Evolutionary conservation across 2,113 vertebrate species (phyloP), one percentile per base, ranked within the genome.

Genomic region (Tympanuchus pallidicinctus): DNA sequence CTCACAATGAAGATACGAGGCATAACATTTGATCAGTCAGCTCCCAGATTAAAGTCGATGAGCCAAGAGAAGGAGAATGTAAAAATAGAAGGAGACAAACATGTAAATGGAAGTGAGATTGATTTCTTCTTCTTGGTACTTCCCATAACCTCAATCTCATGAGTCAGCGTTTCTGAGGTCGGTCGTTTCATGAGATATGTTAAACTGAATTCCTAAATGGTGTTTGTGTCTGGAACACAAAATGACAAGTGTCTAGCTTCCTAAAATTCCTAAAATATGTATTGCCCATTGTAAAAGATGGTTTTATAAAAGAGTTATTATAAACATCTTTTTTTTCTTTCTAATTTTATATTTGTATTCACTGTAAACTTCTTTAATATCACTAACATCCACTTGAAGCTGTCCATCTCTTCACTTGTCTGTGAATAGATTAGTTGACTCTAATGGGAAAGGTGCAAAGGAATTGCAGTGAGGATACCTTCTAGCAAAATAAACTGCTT

Each of bases 21-120:
- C 47, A 8, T 11, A 80, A 13, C 18, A 24, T 72, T 94, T 8
- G 8, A 76, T 89, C n/a, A 40, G 34, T 76, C 38, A 76, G 54
- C 59, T 78, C 63, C 47, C 40, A 67, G 42, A 86, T 90, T 70
- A 90, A 90, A 94, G 61, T 72, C 61, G 91, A 25, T 92, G 89
- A 87, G 84, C 78, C 65, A 79, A 73, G 81, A 90, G 71, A 86
- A 81, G 28, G 22, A 67, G 30, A 54, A 65, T 40, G 28, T 75
- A 70, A 92, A 95, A 75, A 81, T 2, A 76, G 79, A 28, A 48
- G 34, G 72, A 77, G 11, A 76, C 48, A 52, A 92, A 50, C 15
- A 47, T 15, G 34, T 17, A 82, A 82, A 85, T 71, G 54, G 77
- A 82, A 92, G 47, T 32, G 57, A 88, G 52, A 70, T 82, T 78